A percentile compares a stretch with the other conserved stretches of the same genome.
These are phyloP conservation scores for Tethya wilhelma DNA, from an alignment of 37 sponge, comb jelly and placozoan species.

Conservation along the genomic window DNA sequence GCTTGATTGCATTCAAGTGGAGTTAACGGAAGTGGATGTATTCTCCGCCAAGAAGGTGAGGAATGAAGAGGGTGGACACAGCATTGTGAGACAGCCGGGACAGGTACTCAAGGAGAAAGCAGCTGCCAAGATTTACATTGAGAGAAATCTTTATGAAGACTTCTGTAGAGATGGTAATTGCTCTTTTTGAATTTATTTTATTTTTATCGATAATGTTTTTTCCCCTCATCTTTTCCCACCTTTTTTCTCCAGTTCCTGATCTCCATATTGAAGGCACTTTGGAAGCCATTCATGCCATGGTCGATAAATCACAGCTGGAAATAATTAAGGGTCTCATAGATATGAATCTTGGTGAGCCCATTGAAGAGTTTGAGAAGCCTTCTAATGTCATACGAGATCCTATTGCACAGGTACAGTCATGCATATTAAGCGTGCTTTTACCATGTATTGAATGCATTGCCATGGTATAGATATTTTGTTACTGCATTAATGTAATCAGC, in stretches of 20 bases:
- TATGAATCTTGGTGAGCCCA: constrained; percentile 89
- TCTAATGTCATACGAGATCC: constrained; percentile 83
- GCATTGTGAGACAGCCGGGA: constrained; percentile 62
- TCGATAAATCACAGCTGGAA: constrained; percentile 88
- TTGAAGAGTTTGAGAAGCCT: constrained; percentile 95
- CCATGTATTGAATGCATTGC: too few relatives aligned
- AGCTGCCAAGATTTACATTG: constrained; percentile 73
- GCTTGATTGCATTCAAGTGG: constrained; percentile 79
- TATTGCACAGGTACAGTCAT: constrained; percentile 74
- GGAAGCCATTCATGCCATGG: constrained; percentile 72
- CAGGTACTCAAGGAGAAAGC: constrained; percentile 83
- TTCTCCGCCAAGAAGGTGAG: constrained; percentile 69
- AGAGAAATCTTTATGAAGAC: constrained; percentile 90
- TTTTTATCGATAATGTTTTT: background rate
- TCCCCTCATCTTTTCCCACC: background rate
- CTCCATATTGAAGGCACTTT: constrained; percentile 70
- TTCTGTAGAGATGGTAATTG: constrained; percentile 75
- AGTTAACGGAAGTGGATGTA: constrained; percentile 85
- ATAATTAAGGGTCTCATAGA: constrained; percentile 87
- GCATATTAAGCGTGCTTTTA: too few relatives aligned
- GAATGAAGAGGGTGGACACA: constrained; percentile 32
- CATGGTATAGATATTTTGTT: too few relatives aligned
- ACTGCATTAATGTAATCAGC: too few relatives aligned
- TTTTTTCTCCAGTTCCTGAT: constrained; percentile 75
- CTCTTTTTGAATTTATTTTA: background rate